Conservation (phyloP, 2,113 vertebrate genomes). For the Rutilus rutilus region DNA sequence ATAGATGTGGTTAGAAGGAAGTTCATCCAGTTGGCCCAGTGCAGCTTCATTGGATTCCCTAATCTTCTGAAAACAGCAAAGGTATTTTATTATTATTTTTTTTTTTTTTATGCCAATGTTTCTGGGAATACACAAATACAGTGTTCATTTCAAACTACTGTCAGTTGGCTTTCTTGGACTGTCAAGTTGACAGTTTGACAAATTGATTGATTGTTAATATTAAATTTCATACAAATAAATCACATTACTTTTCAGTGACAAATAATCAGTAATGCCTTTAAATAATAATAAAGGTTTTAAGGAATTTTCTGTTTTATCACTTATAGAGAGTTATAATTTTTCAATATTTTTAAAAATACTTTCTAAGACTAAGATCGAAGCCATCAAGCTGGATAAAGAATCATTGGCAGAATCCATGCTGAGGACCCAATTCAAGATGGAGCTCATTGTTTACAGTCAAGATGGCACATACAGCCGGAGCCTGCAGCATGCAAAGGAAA, state of each 20-base stretch:
- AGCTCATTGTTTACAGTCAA: slow-evolving; percentile 84
- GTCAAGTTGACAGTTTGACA: too few species aligned
- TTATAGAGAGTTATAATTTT: too few species aligned
- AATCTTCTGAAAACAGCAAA: slow-evolving; percentile 73
- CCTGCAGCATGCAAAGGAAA: slow-evolving; percentile 49
- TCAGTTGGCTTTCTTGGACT: too few species aligned
- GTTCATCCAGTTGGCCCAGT: slow-evolving; percentile 68
- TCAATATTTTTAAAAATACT: too few species aligned
- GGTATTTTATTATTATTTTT: slow-evolving; percentile 53
- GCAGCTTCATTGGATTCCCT: slow-evolving; percentile 71
- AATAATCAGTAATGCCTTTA: neutral
- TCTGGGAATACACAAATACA: neutral
- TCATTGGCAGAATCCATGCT: slow-evolving; percentile 69
- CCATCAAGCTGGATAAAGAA: slow-evolving; percentile 72
- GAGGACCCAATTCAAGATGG: slow-evolving; percentile 86
- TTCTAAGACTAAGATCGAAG: slow-evolving; percentile 78
- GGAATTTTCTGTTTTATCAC: too few species aligned
- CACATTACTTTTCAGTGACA: neutral
- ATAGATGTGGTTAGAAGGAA: slow-evolving; percentile 66
- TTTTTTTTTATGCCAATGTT: neutral
- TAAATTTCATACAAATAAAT: neutral
- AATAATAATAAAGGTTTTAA: too few species aligned
- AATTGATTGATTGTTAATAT: neutral
- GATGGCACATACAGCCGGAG: slow-evolving; percentile 73
- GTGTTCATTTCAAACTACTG: too few species aligned